Base-by-base conservation (phyloP, 1,140 invertebrate genomes). In the Drosophila kikkawai region DNA sequence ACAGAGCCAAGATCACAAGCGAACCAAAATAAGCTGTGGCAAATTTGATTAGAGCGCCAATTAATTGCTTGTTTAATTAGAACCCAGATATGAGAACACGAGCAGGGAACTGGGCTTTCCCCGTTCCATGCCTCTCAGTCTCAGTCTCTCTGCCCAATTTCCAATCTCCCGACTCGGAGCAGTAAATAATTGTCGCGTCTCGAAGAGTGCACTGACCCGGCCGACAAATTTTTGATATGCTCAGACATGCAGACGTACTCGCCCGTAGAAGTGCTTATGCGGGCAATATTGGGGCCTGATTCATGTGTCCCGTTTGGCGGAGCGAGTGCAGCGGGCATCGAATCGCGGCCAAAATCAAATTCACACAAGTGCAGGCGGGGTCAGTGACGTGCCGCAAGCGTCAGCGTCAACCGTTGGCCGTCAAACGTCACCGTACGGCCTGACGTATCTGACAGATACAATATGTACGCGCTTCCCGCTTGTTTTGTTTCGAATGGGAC, bases 21-120 rank as follows among this genome's bases (percentile, higher is more conserved):
- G 79, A 66, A 63, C 71, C 64, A 82, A 86, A 86, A 88, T 80
- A 78, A 87, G 84, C 85, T 86, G 77, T 87, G 74, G 65, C 82
- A 67, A 87, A 88, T 79, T 68, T 78, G 84, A 87, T 87, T 87
- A 87, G 78, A 84, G 74, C 66, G 66, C 61, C 78, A 79, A 80
- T 83, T 87, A 88, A 88, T 88, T 87, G 84, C 45, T 78, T 83
- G 84, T 80, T 82, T 80, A 78, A 83, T 88, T 86, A 73, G 76
- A 79, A 67, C 67, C 60, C 64, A 63, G 74, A 85, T 73, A 41
- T 51, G 59, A 19, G 26, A 32, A 64, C 41, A 60, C 55, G 55
- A 59, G 56, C 32, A 36, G 34, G 17, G 12, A 60, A 60, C 50
- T 41, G 71, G 44, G 70, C 69, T 66, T 70, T 70, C 36, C 60